Base-by-base conservation (phyloP, 1,140 invertebrate genomes). In the Drosophila miranda region DNA sequence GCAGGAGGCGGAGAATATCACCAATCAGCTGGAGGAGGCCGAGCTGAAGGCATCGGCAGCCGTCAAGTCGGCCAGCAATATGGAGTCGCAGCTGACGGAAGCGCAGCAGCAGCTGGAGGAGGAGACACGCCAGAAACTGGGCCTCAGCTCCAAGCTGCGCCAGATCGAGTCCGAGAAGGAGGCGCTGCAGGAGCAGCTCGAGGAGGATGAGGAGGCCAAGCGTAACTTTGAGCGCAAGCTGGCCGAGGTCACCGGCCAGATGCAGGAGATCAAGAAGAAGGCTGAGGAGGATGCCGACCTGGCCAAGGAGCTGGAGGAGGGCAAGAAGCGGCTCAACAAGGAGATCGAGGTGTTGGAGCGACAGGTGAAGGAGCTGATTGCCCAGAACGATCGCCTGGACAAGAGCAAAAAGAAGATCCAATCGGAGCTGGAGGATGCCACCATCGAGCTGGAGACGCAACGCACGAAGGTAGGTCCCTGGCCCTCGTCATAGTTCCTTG, bases 351-450 rank as follows among this genome's bases (percentile, higher is more conserved):
- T 94, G 2, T 91, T 98, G 28, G 94, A 97, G 86, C 91, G 96
- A 19, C 95, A 97, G 92, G 94, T 98, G 13, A 96, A 98, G 78
- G 97, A 99, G 91, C 91, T 98, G n/a, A 95, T 96, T 74, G 95
- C 96, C 42, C 94, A 95, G 38, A 98, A 97, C 84, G 98, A 99
- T 86, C 98, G 98, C 81, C 92, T 99, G 14, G 98, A 99, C 71
- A 99, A 99, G 92, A 98, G 97, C 52, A 98, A 98, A 91, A 98
- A 98, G 92, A 99, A 99, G 90, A 94, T 99, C 34, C 97, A 99
- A 89, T 96, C 97, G 2, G 99, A 99, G 92, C 92, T 99, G 57
- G 96, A 97, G 80, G 96, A 97, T 89, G 94, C 95, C 4, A 97
- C 95, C 66, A 96, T 97, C 57, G 98, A 99, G 67, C 91, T 99